Evolutionary conservation across 2,797 vertebrate genomes (phyloP).

Genomic region (Tinamus major): DNA sequence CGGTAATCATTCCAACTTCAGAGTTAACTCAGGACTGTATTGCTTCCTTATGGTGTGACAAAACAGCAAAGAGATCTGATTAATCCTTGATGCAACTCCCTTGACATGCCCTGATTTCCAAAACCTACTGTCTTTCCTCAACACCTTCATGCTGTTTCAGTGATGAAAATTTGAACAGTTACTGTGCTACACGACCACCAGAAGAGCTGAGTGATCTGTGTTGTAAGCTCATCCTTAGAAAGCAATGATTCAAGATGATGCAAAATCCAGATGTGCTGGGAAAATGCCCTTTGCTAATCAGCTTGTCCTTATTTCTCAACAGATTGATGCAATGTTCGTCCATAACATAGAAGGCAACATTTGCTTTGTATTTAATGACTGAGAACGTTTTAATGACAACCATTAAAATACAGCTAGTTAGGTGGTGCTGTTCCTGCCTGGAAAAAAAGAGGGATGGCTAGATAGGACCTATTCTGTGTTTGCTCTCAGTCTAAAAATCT

Average conservation of each 20-base stretch:
- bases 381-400: background rate
- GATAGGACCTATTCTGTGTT: background rate
- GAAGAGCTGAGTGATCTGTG: background rate
- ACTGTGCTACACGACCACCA: background rate
- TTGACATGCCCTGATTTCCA: constrained; percentile 43
- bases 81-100: constrained; percentile 45
- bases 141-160: background rate
- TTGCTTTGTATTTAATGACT: background rate
- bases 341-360: background rate
- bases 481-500: background rate
- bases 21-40: constrained; percentile 42
- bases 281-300: background rate
- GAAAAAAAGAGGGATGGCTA: background rate
- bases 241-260: background rate
- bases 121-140: constrained; percentile 4
- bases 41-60: constrained; percentile 26
- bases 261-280: background rate
- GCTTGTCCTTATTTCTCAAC: background rate
- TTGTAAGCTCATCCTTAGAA: background rate
- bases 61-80: constrained; percentile 42
- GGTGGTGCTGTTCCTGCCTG: background rate
- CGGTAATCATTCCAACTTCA: constrained; percentile 52
- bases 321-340: background rate
- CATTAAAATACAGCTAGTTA: background rate
- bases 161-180: constrained; percentile 48